Conservation (phyloP, 2,888 invertebrate species). For the Drosophila mimica region DNA sequence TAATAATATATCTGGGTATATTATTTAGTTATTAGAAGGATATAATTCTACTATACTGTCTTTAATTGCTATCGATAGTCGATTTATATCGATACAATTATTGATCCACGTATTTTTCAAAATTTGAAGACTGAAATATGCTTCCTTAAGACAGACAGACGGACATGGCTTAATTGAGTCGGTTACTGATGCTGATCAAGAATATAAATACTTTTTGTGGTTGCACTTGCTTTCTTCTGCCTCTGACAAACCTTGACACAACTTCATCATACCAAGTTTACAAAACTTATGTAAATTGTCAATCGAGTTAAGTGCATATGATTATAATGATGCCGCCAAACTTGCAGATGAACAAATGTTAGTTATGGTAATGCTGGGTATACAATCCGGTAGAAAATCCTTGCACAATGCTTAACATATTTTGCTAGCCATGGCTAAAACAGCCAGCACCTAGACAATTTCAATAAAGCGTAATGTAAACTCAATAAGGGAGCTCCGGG, state of each 20-base stretch:
- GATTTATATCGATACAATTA: background rate
- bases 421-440: background rate
- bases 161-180: background rate
- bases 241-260: background rate
- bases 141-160: background rate
- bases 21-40: background rate
- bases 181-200: background rate
- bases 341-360: background rate
- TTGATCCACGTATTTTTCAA: background rate
- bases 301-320: background rate
- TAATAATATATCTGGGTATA: fast-evolving
- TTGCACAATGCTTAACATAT: background rate
- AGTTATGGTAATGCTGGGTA: background rate
- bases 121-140: background rate
- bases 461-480: slow-evolving; percentile 20
- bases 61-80: background rate
- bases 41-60: background rate
- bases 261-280: background rate
- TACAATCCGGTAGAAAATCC: background rate
- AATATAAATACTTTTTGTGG: background rate
- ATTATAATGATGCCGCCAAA: background rate
- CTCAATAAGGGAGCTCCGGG: slow-evolving; percentile 20
- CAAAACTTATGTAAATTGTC: slow-evolving; percentile 3
- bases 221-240: background rate
- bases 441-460: slow-evolving; percentile 16